Evolutionary conservation across 2,888 invertebrate genomes (phyloP), one percentile per base, ranked within the genome.

Genomic region (Sepioteuthis lessoniana): DNA sequence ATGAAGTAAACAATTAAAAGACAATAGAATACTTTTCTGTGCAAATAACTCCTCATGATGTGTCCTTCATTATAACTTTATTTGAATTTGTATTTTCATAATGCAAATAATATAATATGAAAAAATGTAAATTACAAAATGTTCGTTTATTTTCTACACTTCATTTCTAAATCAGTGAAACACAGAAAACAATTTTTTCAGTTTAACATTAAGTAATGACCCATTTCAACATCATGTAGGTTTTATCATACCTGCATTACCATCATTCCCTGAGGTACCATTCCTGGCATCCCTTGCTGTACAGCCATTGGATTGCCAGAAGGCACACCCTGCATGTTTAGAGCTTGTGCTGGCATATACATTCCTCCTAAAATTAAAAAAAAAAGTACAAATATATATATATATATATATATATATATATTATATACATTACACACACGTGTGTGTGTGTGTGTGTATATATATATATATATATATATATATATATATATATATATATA

Each of bases 291-390:
- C 35, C 93, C 93, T 47, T 93, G 94, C 76, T 93, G 93, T 37
- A 50, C 94, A 90, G 90, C 90, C 94, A 94, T 94, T n/a, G 91
- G 47, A 19, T 92, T 92, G 46, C n/a, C 35, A 35, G 91, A 31
- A n/a, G 91, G 91, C 91, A 50, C 93, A 21, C 95, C 95, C 94
- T 95, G 95, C 96, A 96, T 95, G 31, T 94, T 95, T 94, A 95
- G 94, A 90, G 92, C 94, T 93, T 95, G 94, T 91, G 95, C 95
- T 93, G 95, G 95, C 95, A 96, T 96, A 94, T 96, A 96, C 94
- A 96, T 95, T 46, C 96, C 96, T 55, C 96, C 96, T 96, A 95
- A 25, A 95, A 94, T 28, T 76, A 7, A 21, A 37, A 90, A 90
- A 5, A 25, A 55, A 55, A 55, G 25, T 25, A 42, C 4, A 28